phyloP scores from a whole-genome alignment of 2,113 vertebrate genomes.

The Suricata suricatta region DNA sequence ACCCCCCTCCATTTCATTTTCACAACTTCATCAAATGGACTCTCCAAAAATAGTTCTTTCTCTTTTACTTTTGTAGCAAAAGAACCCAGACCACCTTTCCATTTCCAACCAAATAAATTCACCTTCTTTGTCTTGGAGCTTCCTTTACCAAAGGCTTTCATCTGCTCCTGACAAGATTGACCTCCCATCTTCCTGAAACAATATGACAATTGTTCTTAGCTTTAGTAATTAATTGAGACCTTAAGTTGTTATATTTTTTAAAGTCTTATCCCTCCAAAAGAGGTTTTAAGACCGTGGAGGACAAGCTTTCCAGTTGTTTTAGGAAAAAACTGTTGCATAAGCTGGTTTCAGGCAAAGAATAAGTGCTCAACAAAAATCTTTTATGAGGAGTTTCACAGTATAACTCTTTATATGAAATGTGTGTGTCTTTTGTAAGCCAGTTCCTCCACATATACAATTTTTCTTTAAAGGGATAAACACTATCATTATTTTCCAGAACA shows the following conservation, averaged over 20 bases:
- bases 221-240: background rate
- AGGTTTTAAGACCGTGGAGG: background rate
- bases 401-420: background rate
- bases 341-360: background rate
- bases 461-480: background rate
- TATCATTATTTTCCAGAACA: background rate
- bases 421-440: background rate
- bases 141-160: background rate
- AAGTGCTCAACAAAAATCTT: background rate
- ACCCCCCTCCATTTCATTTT: background rate
- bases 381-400: background rate
- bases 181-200: background rate
- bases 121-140: background rate
- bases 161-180: fast-evolving
- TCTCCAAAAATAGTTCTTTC: background rate
- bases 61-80: background rate
- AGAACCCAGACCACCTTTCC: background rate
- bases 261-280: background rate
- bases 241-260: background rate
- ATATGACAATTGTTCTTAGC: background rate
- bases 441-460: background rate
- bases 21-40: background rate
- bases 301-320: background rate
- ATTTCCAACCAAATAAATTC: background rate
- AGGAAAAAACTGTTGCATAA: background rate